Percentiles rank a stretch among this genome's conserved stretches.
These are phyloP conservation scores for Sinocyclocheilus anophthalmus DNA, from an alignment of 2,113 vertebrate genomes.

Conservation along the genomic window DNA sequence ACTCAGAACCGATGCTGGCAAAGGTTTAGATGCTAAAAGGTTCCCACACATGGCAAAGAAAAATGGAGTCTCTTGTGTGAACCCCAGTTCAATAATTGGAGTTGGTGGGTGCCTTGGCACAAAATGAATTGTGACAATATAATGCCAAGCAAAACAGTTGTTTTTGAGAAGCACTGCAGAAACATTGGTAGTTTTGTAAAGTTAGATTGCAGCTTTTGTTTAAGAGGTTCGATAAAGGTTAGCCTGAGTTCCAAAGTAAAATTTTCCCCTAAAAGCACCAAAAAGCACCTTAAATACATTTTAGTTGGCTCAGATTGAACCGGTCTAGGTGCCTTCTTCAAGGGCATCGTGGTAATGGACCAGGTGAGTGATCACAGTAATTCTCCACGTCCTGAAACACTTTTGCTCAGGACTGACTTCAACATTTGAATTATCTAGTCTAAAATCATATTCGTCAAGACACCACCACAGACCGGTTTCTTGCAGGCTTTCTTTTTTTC, in stretches of 20 bases:
- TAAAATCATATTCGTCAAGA: not conserved
- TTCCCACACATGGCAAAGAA: constrained; percentile 51
- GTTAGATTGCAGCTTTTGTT: constrained; percentile 22
- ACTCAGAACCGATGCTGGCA: constrained; percentile 59
- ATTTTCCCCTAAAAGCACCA: not conserved
- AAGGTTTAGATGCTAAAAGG: constrained; percentile 36
- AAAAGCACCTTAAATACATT: not conserved
- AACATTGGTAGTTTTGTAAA: not conserved
- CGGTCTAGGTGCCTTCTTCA: not conserved
- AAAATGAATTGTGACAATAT: constrained; percentile 40
- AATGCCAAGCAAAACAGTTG: constrained; percentile 42
- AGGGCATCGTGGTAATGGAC: not conserved
- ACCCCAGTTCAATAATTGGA: constrained; percentile 2
- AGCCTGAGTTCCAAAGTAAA: constrained; percentile 15
- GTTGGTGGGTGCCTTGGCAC: constrained; percentile 51
- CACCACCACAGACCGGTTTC: not conserved
- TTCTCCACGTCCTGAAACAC: not conserved
- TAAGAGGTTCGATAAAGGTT: constrained; percentile 19
- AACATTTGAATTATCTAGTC: not conserved
- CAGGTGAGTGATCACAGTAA: not conserved
- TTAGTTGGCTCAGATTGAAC: not conserved
- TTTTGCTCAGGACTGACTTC: not conserved
- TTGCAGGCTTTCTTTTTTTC: not conserved
- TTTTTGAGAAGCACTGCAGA: constrained; percentile 25
- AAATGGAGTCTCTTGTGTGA: constrained; percentile 52